Base-by-base conservation (phyloP, 1,140 invertebrate genomes). In the Bactericera cockerelli region DNA sequence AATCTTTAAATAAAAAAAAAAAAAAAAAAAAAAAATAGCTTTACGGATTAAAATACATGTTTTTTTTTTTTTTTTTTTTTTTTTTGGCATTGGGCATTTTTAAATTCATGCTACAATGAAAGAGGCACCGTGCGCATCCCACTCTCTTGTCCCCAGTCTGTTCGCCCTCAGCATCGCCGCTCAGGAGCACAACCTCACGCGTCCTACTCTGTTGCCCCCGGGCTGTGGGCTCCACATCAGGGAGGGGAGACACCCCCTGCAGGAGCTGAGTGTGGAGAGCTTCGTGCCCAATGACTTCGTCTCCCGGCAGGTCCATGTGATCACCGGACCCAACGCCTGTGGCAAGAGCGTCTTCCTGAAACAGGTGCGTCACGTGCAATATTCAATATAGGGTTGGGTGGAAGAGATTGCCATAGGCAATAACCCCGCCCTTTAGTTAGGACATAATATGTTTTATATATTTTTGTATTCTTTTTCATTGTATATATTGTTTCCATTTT, bases 301-400 rank as follows among this genome's bases (percentile, higher is more conserved):
- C 42, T 83, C 82, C 42, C 65, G 71, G 10, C 76, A 78, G 58
- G 76, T 93, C 1, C 88, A 87, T 68, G 76, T 95, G 26, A 67
- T 96, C 13, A 91, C 87, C 1, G 89, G 91, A 1, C 87, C 91
- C 1, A 96, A 96, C 72, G 81, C 87, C 8, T 89, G 87, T 68
- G 93, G 93, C 0, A 97, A 97, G 72, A 93, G 86, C 64, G 79
- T 93, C 24, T 96, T 91, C 68, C 75, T 95, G 63, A 69, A 67
- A 64, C 65, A 65, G 61, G 66, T 62, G 56, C 39, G 42, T 31
- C 4, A 31, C n/a, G n/a, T n/a, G n/a, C n/a, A n/a, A n/a, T n/a
- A n/a, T n/a, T n/a, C n/a, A n/a, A n/a, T n/a, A n/a, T n/a, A n/a
- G n/a, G n/a, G n/a, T n/a, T n/a, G n/a, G n/a, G n/a, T n/a, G n/a